These are phyloP conservation scores for Porites lutea DNA, from an alignment of 64 coral and sea anemone species.

Conservation along the genomic window DNA sequence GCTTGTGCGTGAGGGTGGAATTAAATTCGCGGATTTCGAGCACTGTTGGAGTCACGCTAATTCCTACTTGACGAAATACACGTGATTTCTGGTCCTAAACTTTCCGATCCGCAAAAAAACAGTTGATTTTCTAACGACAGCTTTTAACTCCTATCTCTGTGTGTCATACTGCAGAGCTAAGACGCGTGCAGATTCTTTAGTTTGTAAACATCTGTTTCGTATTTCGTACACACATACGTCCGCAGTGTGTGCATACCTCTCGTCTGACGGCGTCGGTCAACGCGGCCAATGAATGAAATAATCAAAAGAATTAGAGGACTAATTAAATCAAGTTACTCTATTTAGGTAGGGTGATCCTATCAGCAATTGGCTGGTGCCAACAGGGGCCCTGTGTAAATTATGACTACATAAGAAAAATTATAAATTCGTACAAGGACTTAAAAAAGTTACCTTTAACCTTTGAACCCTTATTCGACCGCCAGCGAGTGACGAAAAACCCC, in stretches of 20 bases:
- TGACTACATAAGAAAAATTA: too few relatives aligned
- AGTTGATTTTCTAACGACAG: not conserved
- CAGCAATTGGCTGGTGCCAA: too few relatives aligned
- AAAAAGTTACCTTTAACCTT: too few relatives aligned
- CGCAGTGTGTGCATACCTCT: not conserved
- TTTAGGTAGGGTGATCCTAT: too few relatives aligned
- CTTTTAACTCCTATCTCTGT: not conserved
- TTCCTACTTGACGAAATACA: not conserved
- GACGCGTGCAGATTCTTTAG: not conserved
- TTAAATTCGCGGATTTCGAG: not conserved
- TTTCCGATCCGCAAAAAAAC: not conserved
- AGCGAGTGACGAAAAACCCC: too few relatives aligned
- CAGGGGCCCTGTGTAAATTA: too few relatives aligned
- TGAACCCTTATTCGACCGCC: too few relatives aligned
- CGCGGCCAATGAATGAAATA: too few relatives aligned
- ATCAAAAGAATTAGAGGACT: too few relatives aligned
- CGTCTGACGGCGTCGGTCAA: too few relatives aligned
- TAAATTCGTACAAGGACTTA: too few relatives aligned
- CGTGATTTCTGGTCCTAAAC: not conserved
- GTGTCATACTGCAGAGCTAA: not conserved
- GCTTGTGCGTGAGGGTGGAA: not conserved
- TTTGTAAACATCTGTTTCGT: not conserved
- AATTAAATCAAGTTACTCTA: too few relatives aligned
- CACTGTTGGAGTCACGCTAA: constrained; percentile 1
- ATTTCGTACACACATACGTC: not conserved